phyloP scores from a whole-genome alignment of 2,797 vertebrate species.

The Kryptolebias ocellatus region DNA sequence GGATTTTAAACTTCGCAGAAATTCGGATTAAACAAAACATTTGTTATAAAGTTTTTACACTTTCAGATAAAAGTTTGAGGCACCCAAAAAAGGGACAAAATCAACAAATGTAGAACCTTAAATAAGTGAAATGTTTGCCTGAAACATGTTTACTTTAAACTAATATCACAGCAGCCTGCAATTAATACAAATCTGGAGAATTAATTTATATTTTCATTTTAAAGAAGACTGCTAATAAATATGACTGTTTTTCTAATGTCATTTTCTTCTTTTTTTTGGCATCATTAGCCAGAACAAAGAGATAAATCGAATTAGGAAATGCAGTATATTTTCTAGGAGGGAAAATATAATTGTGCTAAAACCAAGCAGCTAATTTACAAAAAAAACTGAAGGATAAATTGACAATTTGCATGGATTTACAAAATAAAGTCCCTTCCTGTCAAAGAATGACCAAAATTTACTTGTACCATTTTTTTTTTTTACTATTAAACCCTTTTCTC shows the following conservation, averaged over 20 bases:
- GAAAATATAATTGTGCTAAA: constrained; percentile 17
- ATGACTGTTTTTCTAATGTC: no score
- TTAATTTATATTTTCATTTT: neutral
- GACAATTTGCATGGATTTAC: constrained; percentile 16
- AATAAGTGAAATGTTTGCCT: constrained; percentile 27
- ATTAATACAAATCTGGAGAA: neutral
- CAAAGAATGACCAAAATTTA: neutral
- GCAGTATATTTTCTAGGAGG: neutral
- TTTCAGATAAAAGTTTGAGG: constrained; percentile 18
- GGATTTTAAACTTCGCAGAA: constrained; percentile 10
- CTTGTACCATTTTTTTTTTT: constrained; percentile 29
- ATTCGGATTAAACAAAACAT: constrained; percentile 1
- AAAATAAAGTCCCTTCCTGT: constrained; percentile 26
- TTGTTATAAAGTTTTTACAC: constrained; percentile 20
- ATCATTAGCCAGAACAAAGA: constrained; percentile 22
- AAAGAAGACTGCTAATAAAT: constrained; percentile 3
- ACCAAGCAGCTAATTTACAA: constrained; percentile 27
- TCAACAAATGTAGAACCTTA: constrained; percentile 25
- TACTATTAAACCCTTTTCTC: constrained; percentile 15
- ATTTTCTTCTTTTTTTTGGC: constrained; percentile 1
- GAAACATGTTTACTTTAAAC: constrained; percentile 17
- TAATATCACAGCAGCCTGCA: neutral
- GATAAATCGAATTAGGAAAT: constrained; percentile 27
- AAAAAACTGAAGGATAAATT: constrained; percentile 14
- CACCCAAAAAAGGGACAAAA: constrained; percentile 13